Conservation (phyloP, 2,113 vertebrate genomes). For the Pomatostomus ruficeps region DNA sequence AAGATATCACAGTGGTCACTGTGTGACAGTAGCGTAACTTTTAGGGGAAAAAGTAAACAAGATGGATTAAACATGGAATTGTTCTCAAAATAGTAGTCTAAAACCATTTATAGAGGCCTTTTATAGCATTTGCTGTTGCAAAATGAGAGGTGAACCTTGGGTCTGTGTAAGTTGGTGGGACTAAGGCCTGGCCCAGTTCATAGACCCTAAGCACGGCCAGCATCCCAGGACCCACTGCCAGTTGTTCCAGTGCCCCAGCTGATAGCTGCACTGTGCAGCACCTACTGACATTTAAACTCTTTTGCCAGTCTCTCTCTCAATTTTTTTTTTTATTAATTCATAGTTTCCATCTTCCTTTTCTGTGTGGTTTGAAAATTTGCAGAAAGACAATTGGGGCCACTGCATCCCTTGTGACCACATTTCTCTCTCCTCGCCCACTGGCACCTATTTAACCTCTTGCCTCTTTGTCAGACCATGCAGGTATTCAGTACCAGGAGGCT, state of each 20-base stretch:
- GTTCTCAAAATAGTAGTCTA: neutral
- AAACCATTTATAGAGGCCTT: neutral
- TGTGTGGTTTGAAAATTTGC: neutral
- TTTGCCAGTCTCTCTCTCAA: neutral
- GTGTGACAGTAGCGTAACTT: accelerated
- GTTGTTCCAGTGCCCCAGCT: neutral
- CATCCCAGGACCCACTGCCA: neutral
- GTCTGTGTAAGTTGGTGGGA: neutral
- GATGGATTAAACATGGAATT: neutral
- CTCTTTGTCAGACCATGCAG: conserved; percentile 19
- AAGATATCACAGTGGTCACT: neutral
- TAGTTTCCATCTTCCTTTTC: neutral
- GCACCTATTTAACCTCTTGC: neutral
- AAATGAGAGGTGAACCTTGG: neutral
- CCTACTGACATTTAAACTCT: neutral
- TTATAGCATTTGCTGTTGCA: neutral
- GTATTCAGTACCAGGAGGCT: conserved; percentile 68
- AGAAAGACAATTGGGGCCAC: neutral
- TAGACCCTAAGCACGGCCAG: accelerated
- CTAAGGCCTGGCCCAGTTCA: neutral
- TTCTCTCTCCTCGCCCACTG: accelerated
- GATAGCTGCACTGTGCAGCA: neutral
- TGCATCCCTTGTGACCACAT: accelerated
- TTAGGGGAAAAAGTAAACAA: neutral
- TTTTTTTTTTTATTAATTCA: neutral